Base-by-base conservation (phyloP, 2,888 invertebrate species). In the Acanthosepion esculentum region DNA sequence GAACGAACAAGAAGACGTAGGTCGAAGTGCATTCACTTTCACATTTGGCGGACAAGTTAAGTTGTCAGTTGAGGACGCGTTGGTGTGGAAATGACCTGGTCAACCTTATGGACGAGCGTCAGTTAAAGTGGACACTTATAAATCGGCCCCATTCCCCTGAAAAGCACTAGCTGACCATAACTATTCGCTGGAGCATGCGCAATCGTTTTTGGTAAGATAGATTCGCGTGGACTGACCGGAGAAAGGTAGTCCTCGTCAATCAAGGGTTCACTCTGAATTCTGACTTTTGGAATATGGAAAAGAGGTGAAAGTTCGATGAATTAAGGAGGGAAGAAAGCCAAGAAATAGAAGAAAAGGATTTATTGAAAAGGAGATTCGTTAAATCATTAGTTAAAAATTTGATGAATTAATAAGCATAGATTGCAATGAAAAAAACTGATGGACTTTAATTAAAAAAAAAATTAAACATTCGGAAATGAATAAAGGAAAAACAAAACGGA, bases 1-100 rank as follows among this genome's bases (percentile, higher is more conserved):
- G 18, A 78, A 78, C 78, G 5, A n/a, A 78, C n/a, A 18, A 78
- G 78, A 78, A 33, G 15, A 5, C n/a, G 15, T 15, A 33, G 78
- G n/a, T 78, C 78, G 33, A 78, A 78, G 78, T 10, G 78, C 78
- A 33, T 78, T 78, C n/a, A 78, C 78, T 78, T 78, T 78, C n/a
- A 78, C 78, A n/a, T 78, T 78, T 33, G 78, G 78, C 33, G n/a
- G 78, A 78, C 78, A 78, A 78, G 78, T 78, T n/a, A 78, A n/a
- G 33, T 78, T 78, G 78, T 78, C 78, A 78, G 78, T 78, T 78
- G 33, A 15, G 12, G 78, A 78, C 78, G 78, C 78, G 33, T 78
- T 78, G n/a, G 78, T n/a, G n/a, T 78, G 12, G 78, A 78, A 78
- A 78, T n/a, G n/a, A 33, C 78, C 78, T 15, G 78, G 78, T n/a